These are phyloP conservation scores for Chrysomela aeneicollis DNA, from an alignment of 2,888 invertebrate species.

Conservation along the genomic window DNA sequence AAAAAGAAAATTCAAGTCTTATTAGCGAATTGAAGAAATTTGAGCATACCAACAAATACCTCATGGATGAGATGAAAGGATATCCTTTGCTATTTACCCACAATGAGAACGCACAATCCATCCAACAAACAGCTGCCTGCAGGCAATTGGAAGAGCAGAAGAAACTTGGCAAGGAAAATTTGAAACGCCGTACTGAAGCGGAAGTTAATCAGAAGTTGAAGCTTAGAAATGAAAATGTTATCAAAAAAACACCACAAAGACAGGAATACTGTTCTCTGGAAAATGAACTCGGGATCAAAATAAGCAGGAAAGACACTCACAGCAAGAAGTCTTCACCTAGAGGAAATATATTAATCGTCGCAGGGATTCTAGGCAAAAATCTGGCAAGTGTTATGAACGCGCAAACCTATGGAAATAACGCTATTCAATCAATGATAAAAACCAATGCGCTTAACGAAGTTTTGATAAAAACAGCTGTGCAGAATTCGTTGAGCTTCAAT, in stretches of 20 bases:
- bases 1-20: slow-evolving; percentile 12
- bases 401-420: neutral
- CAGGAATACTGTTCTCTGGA: neutral
- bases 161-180: no score
- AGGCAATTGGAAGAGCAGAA: no score
- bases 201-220: no score
- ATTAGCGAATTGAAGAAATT: neutral
- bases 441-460: no score
- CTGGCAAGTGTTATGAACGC: slow-evolving; percentile 5
- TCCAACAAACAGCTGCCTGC: neutral
- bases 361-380: no score
- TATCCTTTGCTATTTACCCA: no score
- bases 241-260: no score
- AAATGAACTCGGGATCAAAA: neutral
- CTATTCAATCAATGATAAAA: neutral
- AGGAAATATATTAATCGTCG: no score
- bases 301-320: neutral
- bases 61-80: neutral
- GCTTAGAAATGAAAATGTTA: no score
- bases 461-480: no score
- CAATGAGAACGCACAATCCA: neutral
- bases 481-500: no score
- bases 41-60: neutral
- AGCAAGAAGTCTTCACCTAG: slow-evolving; percentile 7
- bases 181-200: no score